These are phyloP conservation scores for Montipora foliosa DNA, from an alignment of 64 coral and sea anemone genomes.

Conservation along the genomic window DNA sequence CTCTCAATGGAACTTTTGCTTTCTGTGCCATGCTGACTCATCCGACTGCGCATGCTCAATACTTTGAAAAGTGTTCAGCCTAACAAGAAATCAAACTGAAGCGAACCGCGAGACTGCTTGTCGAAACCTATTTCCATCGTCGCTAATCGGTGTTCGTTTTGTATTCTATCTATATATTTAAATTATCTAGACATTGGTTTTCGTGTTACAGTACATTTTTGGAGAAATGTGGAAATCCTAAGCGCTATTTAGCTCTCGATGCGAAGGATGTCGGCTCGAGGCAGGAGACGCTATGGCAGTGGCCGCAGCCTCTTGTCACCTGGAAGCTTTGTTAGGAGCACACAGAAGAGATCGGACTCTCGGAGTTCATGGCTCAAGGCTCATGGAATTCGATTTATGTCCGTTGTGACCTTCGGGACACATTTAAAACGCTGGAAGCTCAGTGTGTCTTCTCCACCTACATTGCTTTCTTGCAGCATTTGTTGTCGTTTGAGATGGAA, in stretches of 20 bases:
- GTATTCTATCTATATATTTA: background rate
- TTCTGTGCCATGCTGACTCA: no score
- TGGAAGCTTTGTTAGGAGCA: background rate
- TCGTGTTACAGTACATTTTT: background rate
- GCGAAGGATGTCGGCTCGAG: no score
- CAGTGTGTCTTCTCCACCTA: background rate
- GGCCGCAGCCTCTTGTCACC: no score
- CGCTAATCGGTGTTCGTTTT: constrained; percentile 1
- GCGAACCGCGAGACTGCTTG: background rate
- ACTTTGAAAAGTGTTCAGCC: no score
- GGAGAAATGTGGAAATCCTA: background rate
- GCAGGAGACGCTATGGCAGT: no score
- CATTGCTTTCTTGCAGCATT: no score
- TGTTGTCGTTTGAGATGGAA: background rate
- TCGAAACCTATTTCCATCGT: background rate
- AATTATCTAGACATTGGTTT: background rate
- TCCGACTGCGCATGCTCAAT: no score
- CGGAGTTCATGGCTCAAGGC: background rate
- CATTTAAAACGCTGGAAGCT: background rate
- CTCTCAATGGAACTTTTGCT: no score
- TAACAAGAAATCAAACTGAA: no score
- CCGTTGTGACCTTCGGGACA: background rate
- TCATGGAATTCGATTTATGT: background rate
- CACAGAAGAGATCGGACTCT: background rate
- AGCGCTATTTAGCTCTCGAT: background rate